Base-by-base conservation (phyloP, 2,888 invertebrate genomes). In the Sylvicola cinctus region DNA sequence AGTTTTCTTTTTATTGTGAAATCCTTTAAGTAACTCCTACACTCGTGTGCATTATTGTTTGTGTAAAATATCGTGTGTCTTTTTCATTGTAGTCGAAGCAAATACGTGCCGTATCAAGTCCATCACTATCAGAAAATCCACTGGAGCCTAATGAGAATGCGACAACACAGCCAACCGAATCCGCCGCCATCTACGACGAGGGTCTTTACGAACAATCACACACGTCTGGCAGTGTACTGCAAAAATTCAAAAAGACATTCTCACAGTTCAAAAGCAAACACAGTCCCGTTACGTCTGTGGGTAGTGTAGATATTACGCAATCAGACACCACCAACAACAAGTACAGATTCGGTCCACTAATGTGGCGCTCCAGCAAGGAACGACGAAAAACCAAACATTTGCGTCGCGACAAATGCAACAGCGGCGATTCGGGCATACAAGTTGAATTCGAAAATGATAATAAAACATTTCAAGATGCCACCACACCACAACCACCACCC, bases 391-490 rank as follows among this genome's bases (percentile, higher is more conserved):
- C 67, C 42, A 74, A 74, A 52, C 69, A 70, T 35, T 70, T 70
- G 37, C 61, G 74, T 37, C 70, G 66, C 44, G 69, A 72, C 42
- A 76, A 75, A 52, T 75, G 75, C 54, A 74, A 73, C 53, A 74
- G 74, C 49, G 75, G 74, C 4, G 75, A 76, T 53, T 74, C 74
- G 40, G 75, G 76, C 41, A 75, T 75, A 47, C 74, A 74, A 55
- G 69, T 75, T 44, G 72, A 73, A 61, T 40, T 55, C 29, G 58
- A 58, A 53, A 64, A 54, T 47, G 54, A 52, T 40, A 53, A 55
- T 23, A 33, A 37, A 29, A 16, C 37, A 13, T 23, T 34, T 10
- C 30, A 36, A 28, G 33, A 33, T n/a, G 11, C 3, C 4, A n/a
- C n/a, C n/a, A n/a, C n/a, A n/a, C n/a, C n/a, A n/a, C n/a, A n/a